Conservation (phyloP, 2,888 invertebrate species). For the Melitaea athalia region DNA sequence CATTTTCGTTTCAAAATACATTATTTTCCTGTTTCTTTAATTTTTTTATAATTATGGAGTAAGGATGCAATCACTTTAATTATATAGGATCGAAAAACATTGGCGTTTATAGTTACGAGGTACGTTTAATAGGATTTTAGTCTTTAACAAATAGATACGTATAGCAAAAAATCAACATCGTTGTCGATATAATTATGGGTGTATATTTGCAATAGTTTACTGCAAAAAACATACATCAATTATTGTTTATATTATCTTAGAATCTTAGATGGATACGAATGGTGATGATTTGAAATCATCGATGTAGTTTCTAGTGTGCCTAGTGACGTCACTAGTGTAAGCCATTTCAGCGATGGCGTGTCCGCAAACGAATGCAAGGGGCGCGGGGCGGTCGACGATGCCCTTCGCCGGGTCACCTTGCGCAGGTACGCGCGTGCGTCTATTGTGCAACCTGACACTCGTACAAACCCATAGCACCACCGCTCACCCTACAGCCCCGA, state of each 20-base stretch:
- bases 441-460: conserved; percentile 77
- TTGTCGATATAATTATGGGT: neutral
- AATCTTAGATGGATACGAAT: neutral
- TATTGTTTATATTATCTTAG: neutral
- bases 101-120: conserved; percentile 36
- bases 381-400: conserved; percentile 61
- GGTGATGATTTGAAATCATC: neutral
- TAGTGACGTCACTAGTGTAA: conserved; percentile 43
- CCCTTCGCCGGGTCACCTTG: conserved; percentile 80
- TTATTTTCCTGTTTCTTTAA: too few species aligned
- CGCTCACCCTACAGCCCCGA: conserved; percentile 31
- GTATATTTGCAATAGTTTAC: neutral
- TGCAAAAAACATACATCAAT: neutral
- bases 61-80: too few species aligned
- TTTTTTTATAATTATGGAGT: too few species aligned
- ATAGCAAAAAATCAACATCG: too few species aligned
- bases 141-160: too few species aligned
- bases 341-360: conserved; percentile 74
- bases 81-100: too few species aligned
- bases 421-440: conserved; percentile 76
- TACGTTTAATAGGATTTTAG: conserved; percentile 3
- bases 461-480: conserved; percentile 35
- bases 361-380: conserved; percentile 64
- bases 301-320: conserved; percentile 13
- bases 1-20: too few species aligned